A percentile compares a stretch with the other conserved stretches of the same genome.
Evolutionary conservation across 2,113 vertebrate species (phyloP).

Genomic region (Pomatorhinus ruficollis): DNA sequence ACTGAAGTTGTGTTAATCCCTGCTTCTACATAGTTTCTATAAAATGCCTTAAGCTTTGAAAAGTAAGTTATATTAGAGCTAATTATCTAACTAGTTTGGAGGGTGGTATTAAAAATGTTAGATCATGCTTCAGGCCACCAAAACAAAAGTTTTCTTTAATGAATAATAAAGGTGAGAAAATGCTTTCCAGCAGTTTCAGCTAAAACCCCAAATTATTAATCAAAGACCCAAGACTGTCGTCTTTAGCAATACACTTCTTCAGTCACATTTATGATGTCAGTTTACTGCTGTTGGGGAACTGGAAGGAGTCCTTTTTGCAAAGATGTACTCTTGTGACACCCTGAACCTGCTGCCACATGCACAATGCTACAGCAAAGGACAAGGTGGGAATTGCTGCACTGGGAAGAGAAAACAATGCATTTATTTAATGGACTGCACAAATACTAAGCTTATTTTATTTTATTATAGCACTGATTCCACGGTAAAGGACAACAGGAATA

Average conservation of each 20-base stretch:
- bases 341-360: not conserved
- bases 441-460: not conserved
- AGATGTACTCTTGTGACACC: not conserved
- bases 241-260: not conserved
- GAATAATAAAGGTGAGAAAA: slow-evolving; percentile 9
- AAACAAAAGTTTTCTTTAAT: not conserved
- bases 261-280: not conserved
- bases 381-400: not conserved
- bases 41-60: not conserved
- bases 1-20: not conserved
- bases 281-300: not conserved
- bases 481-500: not conserved
- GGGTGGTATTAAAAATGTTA: slow-evolving; percentile 13
- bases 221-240: not conserved
- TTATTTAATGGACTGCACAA: not conserved
- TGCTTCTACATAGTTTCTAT: not conserved
- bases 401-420: not conserved
- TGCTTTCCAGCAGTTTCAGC: slow-evolving; percentile 3
- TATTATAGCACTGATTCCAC: not conserved
- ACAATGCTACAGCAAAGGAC: not conserved
- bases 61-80: not conserved
- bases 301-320: not conserved
- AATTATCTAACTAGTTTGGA: not conserved
- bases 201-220: not conserved
- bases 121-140: not conserved